A percentile compares a stretch with the other conserved stretches of the same genome.
Evolutionary conservation across 2,113 vertebrate species (phyloP).

Genomic region (Scortum barcoo): DNA sequence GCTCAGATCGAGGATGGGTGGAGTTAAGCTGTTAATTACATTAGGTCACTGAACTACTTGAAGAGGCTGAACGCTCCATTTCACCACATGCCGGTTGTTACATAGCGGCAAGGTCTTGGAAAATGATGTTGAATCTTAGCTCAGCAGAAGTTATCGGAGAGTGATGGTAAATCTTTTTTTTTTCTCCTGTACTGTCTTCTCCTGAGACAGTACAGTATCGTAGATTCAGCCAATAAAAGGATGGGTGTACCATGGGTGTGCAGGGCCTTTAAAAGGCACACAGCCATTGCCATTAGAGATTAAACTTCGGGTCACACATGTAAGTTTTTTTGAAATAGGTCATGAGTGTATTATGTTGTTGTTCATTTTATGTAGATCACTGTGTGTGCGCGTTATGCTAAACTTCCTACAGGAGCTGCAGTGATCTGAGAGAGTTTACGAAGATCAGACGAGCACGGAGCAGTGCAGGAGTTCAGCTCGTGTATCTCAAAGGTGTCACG

Average conservation of each 20-base stretch:
- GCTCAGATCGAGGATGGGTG: background rate
- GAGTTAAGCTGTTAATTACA: background rate
- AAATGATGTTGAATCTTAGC: background rate
- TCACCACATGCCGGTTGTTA: background rate
- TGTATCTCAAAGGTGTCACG: background rate
- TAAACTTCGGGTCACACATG: background rate
- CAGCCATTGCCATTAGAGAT: background rate
- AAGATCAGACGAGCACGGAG: too few species aligned
- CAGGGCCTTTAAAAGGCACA: too few species aligned
- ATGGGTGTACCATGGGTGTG: too few species aligned
- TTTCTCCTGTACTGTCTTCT: background rate
- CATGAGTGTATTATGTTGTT: background rate
- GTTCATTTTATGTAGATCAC: too few species aligned
- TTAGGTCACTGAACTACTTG: background rate
- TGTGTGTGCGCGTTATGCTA: too few species aligned
- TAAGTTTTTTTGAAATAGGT: background rate
- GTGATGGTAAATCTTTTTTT: background rate
- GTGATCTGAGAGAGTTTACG: background rate
- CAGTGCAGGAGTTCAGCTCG: background rate
- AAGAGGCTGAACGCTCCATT: background rate
- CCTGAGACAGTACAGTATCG: background rate
- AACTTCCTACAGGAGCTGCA: too few species aligned
- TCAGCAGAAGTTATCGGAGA: background rate
- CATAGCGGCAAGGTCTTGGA: background rate
- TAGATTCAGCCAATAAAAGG: too few species aligned